Evolutionary conservation across 2,113 vertebrate species (phyloP), one percentile per base, ranked within the genome.

Genomic region (Canis aureus): DNA sequence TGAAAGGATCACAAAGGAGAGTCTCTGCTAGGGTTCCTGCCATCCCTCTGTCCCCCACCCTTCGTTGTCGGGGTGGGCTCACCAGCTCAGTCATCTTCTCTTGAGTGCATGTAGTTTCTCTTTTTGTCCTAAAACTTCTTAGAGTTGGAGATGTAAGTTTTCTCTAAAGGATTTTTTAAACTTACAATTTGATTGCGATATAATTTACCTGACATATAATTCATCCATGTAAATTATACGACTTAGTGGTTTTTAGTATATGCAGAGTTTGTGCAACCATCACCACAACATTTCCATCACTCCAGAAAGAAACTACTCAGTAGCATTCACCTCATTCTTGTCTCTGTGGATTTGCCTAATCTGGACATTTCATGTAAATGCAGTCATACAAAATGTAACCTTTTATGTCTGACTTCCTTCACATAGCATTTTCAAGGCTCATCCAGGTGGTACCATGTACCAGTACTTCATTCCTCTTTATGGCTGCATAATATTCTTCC

Each of bases 81-180:
- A 10, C 69, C 29, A 57, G 57, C 35, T 57, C 12, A 17, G 27
- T 12, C 27, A 1, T n/a, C 23, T 59, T 2, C n/a, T 83, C 32
- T 43, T 62, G 51, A 85, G 35, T 87, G 43, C 10, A 17, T 55
- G 53, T 60, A 94, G 17, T 59, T 80, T 74, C 55, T 23, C 83
- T 17, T 7, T 85, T 92, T 97, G 76, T 81, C 38, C 78, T 55
- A 79, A 35, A 93, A 51, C 29, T 92, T 53, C 83, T 95, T 67
- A 13, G 85, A 74, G 55, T 51, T 16, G 8, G 35, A 85, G 27
- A 59, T 2, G 9, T 67, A 64, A 66, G 27, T 84, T 80, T 94
- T 82, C 38, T 80, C 16, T 43, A 53, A 94, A 91, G 25, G 11
- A n/a, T 73, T 89, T 81, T 67, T 20, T 71, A 66, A 32, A 78